A percentile compares a stretch with the other conserved stretches of the same genome.
phyloP scores from a whole-genome alignment of 1,140 invertebrate species.

The Notospermus geniculatus region DNA sequence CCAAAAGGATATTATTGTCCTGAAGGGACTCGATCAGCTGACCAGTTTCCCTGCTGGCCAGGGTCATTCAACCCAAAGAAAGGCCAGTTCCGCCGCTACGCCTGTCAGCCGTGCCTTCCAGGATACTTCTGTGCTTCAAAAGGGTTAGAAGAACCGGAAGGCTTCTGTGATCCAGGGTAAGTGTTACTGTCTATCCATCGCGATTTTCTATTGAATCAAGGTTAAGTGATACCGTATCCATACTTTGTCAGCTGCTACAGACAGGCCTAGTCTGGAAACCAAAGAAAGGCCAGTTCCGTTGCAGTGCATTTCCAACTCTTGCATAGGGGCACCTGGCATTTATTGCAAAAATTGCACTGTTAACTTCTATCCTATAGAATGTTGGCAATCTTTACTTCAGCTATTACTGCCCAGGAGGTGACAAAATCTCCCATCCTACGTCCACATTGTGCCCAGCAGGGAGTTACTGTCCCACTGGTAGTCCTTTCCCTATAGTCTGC shows the following conservation, averaged over 20 bases:
- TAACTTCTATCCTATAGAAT: no score
- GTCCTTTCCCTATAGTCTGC: conserved; percentile 42
- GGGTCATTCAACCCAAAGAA: conserved; percentile 38
- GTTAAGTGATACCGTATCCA: no score
- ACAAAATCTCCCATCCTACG: conserved; percentile 35
- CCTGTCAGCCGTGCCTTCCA: conserved; percentile 40
- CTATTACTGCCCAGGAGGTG: conserved; percentile 48
- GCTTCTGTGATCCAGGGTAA: conserved; percentile 44
- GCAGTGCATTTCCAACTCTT: no score
- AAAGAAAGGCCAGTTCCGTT: no score
- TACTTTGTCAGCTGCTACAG: no score
- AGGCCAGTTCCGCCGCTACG: conserved; percentile 30
- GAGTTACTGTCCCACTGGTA: conserved; percentile 50
- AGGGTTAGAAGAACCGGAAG: conserved; percentile 41
- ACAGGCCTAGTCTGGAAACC: no score
- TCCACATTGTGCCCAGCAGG: conserved; percentile 44
- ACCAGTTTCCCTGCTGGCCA: conserved; percentile 41
- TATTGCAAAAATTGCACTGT: no score
- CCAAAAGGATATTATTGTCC: conserved; percentile 47
- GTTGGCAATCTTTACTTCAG: conserved; percentile 28
- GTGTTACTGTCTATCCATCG: no score
- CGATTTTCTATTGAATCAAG: no score
- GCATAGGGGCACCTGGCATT: no score
- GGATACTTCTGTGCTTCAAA: conserved; percentile 42
- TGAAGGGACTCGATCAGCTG: conserved; percentile 26